phyloP scores from a whole-genome alignment of 2,888 invertebrate genomes.

The Invenusta paracnida region DNA sequence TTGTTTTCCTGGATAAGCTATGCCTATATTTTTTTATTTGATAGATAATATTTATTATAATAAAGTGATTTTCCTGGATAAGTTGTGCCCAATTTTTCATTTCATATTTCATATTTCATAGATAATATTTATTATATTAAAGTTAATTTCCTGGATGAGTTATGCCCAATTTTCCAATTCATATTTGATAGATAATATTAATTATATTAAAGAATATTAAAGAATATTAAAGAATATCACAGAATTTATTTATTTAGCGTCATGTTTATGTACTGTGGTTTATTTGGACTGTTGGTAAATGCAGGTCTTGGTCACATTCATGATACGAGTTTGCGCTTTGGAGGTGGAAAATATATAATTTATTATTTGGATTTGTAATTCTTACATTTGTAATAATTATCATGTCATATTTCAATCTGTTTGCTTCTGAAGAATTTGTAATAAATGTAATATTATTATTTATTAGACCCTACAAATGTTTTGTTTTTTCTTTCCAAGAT shows the following conservation, averaged over 20 bases:
- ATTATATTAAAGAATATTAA: too few relatives aligned
- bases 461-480: not conserved
- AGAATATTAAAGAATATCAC: too few relatives aligned
- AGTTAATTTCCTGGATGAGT: too few relatives aligned
- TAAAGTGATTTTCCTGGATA: too few relatives aligned
- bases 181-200: too few relatives aligned
- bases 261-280: not conserved
- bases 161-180: too few relatives aligned
- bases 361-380: not conserved
- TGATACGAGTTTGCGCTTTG: not conserved
- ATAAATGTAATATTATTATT: not conserved
- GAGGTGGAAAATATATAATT: not conserved
- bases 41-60: too few relatives aligned
- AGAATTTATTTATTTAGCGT: not conserved
- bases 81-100: too few relatives aligned
- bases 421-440: not conserved
- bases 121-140: too few relatives aligned
- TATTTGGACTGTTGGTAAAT: not conserved
- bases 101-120: too few relatives aligned
- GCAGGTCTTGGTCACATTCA: not conserved
- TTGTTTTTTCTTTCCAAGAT: conserved; percentile 35
- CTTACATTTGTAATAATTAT: not conserved
- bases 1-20: too few relatives aligned
- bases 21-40: too few relatives aligned
- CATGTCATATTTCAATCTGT: not conserved